Percentiles rank a stretch among this genome's conserved stretches.
Conservation (phyloP, 2,888 invertebrate species). For the Artemia sinica region DNA sequence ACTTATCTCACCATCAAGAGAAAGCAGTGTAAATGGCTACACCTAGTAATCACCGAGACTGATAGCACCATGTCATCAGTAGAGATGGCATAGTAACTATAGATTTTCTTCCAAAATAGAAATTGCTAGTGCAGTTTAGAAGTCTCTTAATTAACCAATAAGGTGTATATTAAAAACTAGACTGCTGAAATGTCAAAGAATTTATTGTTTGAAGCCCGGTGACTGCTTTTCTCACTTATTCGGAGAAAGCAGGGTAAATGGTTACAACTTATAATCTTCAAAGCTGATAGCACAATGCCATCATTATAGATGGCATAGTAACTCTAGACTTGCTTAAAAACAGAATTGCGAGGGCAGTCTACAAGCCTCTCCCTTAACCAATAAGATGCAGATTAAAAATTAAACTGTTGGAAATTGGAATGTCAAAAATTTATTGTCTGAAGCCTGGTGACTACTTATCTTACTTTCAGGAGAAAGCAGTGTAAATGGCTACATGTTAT, state of each 20-base stretch:
- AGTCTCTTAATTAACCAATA: not conserved
- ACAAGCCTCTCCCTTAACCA: no score
- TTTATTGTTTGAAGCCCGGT: no score
- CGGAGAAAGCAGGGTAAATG: no score
- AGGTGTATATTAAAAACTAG: no score
- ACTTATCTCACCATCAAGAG: not conserved
- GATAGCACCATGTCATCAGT: not conserved
- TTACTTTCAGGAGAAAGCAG: not conserved
- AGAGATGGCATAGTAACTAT: not conserved
- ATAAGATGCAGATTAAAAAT: no score
- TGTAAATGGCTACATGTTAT: not conserved
- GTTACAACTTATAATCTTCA: no score
- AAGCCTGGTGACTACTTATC: not conserved
- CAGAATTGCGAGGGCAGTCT: no score
- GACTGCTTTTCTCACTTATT: no score
- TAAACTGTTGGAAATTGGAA: not conserved
- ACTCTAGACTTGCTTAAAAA: no score
- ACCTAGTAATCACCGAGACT: not conserved
- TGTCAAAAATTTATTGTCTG: not conserved
- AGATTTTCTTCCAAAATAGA: not conserved
- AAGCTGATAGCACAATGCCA: no score
- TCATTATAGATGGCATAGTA: no score
- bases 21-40: constrained; percentile 1
- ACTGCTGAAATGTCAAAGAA: no score
- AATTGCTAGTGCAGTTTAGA: not conserved